Percentiles rank a stretch among this genome's conserved stretches.
Evolutionary conservation across 92 coral and sea anemone genomes (phyloP).

Genomic region (Phenganax marumi): DNA sequence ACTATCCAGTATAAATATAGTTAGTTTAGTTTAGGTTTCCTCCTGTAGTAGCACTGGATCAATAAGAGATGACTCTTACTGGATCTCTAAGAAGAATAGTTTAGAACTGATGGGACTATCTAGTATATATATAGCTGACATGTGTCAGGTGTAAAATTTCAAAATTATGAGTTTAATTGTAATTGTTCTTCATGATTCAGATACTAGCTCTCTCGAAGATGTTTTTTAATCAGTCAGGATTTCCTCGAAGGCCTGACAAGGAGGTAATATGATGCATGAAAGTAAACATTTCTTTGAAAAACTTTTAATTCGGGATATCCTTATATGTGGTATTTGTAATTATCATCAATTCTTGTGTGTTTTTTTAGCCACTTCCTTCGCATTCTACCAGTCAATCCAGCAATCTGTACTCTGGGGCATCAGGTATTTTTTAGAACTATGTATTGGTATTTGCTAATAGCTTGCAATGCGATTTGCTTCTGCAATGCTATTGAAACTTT

Average conservation of each 20-base stretch:
- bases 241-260: slow-evolving; percentile 86
- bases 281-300: neutral
- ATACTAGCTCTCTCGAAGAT: slow-evolving; percentile 65
- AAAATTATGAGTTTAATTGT: slow-evolving; percentile 83
- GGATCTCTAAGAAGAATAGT: too few relatives aligned
- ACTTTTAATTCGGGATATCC: slow-evolving; percentile 31
- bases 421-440: slow-evolving; percentile 49
- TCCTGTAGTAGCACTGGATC: neutral
- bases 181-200: slow-evolving; percentile 70
- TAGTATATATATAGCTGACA: neutral
- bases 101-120: too few relatives aligned
- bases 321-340: neutral
- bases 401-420: slow-evolving; percentile 79
- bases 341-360: neutral
- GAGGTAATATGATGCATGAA: slow-evolving; percentile 49
- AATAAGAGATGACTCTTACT: too few relatives aligned
- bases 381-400: slow-evolving; percentile 68
- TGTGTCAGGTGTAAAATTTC: neutral
- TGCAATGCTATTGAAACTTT: too few relatives aligned
- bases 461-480: too few relatives aligned
- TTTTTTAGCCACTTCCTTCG: slow-evolving; percentile 48
- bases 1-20: neutral
- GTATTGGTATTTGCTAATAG: neutral
- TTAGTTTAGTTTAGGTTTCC: neutral
- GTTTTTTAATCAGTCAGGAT: slow-evolving; percentile 81